Percentiles rank a stretch among this genome's conserved stretches.
phyloP scores from a whole-genome alignment of 2,113 vertebrate genomes.

The Chaetodon auriga region DNA sequence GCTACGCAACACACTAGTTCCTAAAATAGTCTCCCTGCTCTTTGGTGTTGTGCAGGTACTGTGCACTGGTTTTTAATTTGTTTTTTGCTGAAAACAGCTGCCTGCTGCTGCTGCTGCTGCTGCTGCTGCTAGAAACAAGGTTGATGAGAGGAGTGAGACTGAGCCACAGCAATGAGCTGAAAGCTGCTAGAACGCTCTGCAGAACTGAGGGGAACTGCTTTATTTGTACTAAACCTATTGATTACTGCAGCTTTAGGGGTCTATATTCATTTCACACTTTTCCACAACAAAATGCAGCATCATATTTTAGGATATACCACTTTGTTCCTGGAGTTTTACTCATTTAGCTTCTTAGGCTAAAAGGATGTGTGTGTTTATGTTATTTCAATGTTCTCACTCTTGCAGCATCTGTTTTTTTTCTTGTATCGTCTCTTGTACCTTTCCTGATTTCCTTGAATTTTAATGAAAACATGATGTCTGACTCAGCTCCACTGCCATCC shows the following conservation, averaged over 20 bases:
- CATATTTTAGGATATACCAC: neutral
- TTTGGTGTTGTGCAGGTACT: too few species aligned
- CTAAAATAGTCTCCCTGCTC: too few species aligned
- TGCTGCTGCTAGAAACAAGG: too few species aligned
- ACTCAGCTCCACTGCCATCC: constrained; percentile 24
- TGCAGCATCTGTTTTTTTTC: neutral
- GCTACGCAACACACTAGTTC: too few species aligned
- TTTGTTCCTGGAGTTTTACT: neutral
- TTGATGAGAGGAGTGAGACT: too few species aligned
- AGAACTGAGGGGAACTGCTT: too few species aligned
- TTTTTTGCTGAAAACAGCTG: too few species aligned
- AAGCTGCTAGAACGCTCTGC: too few species aligned
- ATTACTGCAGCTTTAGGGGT: neutral
- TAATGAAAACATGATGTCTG: constrained; percentile 53
- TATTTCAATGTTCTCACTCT: neutral
- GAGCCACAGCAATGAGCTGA: too few species aligned
- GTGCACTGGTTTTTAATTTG: too few species aligned
- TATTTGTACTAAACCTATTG: neutral
- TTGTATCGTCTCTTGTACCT: constrained; percentile 9
- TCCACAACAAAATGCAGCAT: too few species aligned
- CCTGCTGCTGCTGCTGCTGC: too few species aligned
- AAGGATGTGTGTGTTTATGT: neutral
- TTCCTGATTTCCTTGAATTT: constrained; percentile 25
- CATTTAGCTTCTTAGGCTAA: neutral
- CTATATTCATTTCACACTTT: neutral